These are phyloP conservation scores for Podarcis cretensis DNA, from an alignment of 2,113 vertebrate species.

Conservation along the genomic window DNA sequence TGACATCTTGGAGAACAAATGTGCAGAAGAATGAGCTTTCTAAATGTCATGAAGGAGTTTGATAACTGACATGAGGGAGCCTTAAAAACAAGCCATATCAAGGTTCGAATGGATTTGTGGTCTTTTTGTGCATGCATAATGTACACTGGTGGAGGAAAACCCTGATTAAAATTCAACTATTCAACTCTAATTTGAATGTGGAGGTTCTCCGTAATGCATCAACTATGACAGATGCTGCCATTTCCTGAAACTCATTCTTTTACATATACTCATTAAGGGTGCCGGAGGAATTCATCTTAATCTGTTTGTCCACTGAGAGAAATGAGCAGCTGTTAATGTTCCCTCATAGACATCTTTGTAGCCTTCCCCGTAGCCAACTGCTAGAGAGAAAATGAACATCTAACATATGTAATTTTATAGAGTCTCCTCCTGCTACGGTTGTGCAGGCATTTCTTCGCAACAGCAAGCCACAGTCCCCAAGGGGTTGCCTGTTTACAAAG, in stretches of 20 bases:
- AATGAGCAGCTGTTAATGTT: constrained; percentile 47
- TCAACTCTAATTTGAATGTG: constrained; percentile 16
- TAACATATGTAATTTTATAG: constrained; percentile 29
- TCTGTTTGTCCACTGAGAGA: constrained; percentile 23
- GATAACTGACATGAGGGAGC: constrained; percentile 9
- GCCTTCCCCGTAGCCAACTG: constrained; percentile 10
- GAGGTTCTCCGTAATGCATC: not conserved
- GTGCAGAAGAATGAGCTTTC: not conserved
- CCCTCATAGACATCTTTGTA: constrained; percentile 33
- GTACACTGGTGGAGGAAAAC: constrained; percentile 13
- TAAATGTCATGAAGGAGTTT: not conserved
- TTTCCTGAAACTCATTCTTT: constrained; percentile 35
- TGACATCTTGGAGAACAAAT: constrained; percentile 28
- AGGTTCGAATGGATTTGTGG: constrained; percentile 14
- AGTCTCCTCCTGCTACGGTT: constrained; percentile 29
- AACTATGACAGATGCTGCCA: constrained; percentile 8
- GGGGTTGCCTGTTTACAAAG: not conserved
- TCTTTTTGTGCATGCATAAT: constrained; percentile 17
- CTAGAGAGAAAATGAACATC: constrained; percentile 34
- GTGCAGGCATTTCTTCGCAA: constrained; percentile 1
- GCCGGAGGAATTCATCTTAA: constrained; percentile 40
- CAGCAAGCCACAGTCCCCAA: constrained; percentile 13
- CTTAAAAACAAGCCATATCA: constrained; percentile 10
- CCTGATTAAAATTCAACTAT: constrained; percentile 26
- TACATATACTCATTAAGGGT: not conserved